These are phyloP conservation scores for Taenaris catops DNA, from an alignment of 2,888 invertebrate genomes.

Conservation along the genomic window DNA sequence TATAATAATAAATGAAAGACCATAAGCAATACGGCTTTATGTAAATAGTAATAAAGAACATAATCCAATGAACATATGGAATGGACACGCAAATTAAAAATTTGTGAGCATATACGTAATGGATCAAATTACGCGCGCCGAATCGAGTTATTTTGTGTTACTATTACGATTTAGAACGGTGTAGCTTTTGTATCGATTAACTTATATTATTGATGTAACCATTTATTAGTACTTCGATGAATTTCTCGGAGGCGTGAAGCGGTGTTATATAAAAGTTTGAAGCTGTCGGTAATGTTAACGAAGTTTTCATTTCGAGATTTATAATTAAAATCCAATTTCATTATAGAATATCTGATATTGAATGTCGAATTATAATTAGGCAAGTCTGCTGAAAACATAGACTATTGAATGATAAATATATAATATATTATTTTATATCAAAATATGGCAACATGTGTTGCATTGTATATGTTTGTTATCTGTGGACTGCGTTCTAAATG, in stretches of 20 bases:
- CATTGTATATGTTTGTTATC: too few species aligned
- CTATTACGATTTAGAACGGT: constrained; percentile 57
- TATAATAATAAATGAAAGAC: too few species aligned
- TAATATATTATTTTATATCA: too few species aligned
- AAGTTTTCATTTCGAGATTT: constrained; percentile 54
- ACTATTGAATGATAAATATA: too few species aligned
- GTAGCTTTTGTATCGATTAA: constrained; percentile 50
- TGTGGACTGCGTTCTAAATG: too few species aligned
- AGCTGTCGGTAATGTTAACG: constrained; percentile 42
- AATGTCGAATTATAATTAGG: constrained; percentile 12
- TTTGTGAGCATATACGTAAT: constrained; percentile 51
- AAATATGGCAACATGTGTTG: too few species aligned
- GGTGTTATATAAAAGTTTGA: constrained; percentile 53
- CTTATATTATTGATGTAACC: constrained; percentile 14
- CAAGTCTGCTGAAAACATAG: too few species aligned
- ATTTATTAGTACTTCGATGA: constrained; percentile 31
- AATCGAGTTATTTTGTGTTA: constrained; percentile 50
- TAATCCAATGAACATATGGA: constrained; percentile 34
- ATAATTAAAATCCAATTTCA: constrained; percentile 63
- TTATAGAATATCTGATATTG: constrained; percentile 40
- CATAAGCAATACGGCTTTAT: constrained; percentile 6
- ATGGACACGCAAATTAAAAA: constrained; percentile 52
- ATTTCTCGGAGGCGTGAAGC: constrained; percentile 51
- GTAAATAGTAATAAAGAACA: constrained; percentile 33
- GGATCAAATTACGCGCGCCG: constrained; percentile 60